These are phyloP conservation scores for Caloenas nicobarica DNA, from an alignment of 2,113 vertebrate species.

Conservation along the genomic window DNA sequence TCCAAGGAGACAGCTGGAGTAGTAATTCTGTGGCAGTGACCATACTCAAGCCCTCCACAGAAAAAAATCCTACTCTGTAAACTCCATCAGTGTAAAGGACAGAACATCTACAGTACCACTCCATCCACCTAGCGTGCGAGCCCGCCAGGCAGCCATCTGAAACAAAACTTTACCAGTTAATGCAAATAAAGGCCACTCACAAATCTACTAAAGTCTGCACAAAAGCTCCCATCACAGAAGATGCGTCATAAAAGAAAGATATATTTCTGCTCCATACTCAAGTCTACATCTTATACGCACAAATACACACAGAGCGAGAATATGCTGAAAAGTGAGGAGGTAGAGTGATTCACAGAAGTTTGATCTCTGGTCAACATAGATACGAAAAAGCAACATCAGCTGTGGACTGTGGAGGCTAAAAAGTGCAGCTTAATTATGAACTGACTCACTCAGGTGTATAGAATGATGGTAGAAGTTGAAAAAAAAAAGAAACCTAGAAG, in stretches of 20 bases:
- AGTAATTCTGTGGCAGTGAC: neutral
- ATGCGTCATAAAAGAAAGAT: neutral
- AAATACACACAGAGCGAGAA: neutral
- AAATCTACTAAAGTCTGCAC: neutral
- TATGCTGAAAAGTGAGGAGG: neutral
- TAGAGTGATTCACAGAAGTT: neutral
- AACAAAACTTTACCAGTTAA: neutral
- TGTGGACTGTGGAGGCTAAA: neutral
- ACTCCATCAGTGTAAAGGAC: neutral
- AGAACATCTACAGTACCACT: neutral
- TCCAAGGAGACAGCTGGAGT: neutral
- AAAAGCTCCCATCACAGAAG: neutral
- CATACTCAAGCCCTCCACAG: neutral
- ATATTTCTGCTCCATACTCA: neutral
- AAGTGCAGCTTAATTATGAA: neutral
- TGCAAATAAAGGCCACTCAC: neutral
- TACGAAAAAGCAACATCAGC: neutral
- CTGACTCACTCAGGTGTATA: neutral
- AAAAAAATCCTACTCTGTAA: neutral
- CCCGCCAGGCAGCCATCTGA: neutral
- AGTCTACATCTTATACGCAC: neutral
- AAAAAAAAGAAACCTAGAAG: neutral
- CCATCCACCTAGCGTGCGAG: neutral
- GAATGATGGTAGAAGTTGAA: neutral
- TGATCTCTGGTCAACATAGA: neutral